These are phyloP conservation scores for Stenotaenia linearis DNA, from an alignment of 2,888 invertebrate species.

Conservation along the genomic window DNA sequence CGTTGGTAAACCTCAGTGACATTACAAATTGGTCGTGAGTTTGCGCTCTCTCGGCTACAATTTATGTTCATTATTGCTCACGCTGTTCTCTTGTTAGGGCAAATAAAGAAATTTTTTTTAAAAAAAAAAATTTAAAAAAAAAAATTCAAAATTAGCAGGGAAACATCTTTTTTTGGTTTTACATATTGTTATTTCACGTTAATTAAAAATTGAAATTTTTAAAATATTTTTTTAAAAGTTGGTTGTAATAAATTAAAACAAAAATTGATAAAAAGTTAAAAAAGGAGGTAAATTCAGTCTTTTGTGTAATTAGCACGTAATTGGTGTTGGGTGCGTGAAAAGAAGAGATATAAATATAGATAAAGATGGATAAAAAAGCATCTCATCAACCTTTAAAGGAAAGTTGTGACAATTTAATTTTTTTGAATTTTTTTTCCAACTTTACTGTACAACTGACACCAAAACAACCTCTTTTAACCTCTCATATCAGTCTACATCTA, in stretches of 20 bases:
- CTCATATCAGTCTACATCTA: too few relatives aligned
- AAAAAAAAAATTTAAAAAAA: not conserved
- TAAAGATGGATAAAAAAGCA: not conserved
- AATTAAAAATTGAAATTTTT: too few relatives aligned
- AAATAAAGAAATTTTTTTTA: not conserved
- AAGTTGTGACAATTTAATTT: not conserved
- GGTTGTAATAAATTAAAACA: too few relatives aligned
- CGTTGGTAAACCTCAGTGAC: not conserved
- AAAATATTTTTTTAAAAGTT: too few relatives aligned
- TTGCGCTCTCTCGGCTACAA: constrained; percentile 17
- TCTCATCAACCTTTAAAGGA: not conserved
- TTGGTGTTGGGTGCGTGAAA: not conserved
- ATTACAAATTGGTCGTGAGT: not conserved
- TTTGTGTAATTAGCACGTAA: not conserved
- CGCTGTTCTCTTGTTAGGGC: constrained; percentile 6
- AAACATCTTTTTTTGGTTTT: not conserved
- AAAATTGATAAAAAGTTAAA: not conserved
- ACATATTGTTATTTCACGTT: too few relatives aligned
- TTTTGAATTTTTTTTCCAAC: too few relatives aligned
- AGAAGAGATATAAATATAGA: not conserved
- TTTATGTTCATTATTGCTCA: constrained; percentile 24
- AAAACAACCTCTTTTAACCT: too few relatives aligned
- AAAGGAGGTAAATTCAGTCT: not conserved
- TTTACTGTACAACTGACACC: too few relatives aligned
- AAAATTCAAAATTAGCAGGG: not conserved